Evolutionary conservation across 23 tunicate genomes (phyloP).

Genomic region (Phallusia fumigata): DNA sequence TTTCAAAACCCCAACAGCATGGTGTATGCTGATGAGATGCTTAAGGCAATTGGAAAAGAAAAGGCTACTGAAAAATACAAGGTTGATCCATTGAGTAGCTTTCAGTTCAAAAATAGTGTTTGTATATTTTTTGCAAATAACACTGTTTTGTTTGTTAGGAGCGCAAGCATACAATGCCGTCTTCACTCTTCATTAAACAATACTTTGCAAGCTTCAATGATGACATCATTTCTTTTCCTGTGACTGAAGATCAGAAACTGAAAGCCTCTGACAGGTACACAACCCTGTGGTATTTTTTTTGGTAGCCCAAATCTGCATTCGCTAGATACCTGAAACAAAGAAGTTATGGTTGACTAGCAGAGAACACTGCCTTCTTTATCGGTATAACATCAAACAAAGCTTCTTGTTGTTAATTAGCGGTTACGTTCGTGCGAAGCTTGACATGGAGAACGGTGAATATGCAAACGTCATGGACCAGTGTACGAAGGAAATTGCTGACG

Average conservation of each 20-base stretch:
- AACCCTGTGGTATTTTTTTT: no score
- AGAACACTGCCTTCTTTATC: no score
- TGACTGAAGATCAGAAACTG: slow-evolving; percentile 52
- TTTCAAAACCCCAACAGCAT: slow-evolving; percentile 77
- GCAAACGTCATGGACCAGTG: slow-evolving; percentile 51
- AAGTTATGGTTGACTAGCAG: no score
- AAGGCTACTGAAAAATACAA: slow-evolving; percentile 69
- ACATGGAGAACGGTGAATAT: slow-evolving; percentile 34
- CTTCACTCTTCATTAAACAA: slow-evolving; percentile 65
- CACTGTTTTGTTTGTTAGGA: slow-evolving; percentile 15
- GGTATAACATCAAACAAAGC: no score
- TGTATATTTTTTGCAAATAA: neutral
- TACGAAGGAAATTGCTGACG: slow-evolving; percentile 55
- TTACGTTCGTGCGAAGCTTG: slow-evolving; percentile 76
- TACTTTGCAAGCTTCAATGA: slow-evolving; percentile 81
- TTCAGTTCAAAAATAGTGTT: neutral
- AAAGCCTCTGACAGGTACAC: slow-evolving; percentile 39
- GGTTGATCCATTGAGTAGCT: slow-evolving; percentile 27
- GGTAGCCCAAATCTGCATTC: no score
- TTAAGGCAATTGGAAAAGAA: slow-evolving; percentile 82
- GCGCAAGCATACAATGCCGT: slow-evolving; percentile 72
- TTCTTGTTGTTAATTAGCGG: slow-evolving; percentile 37
- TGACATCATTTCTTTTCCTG: slow-evolving; percentile 46
- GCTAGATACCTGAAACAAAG: no score
- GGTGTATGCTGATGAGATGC: slow-evolving; percentile 83